Percentiles rank a stretch among this genome's conserved stretches.
These are phyloP conservation scores for Euphydryas editha DNA, from an alignment of 2,888 invertebrate genomes.

Conservation along the genomic window DNA sequence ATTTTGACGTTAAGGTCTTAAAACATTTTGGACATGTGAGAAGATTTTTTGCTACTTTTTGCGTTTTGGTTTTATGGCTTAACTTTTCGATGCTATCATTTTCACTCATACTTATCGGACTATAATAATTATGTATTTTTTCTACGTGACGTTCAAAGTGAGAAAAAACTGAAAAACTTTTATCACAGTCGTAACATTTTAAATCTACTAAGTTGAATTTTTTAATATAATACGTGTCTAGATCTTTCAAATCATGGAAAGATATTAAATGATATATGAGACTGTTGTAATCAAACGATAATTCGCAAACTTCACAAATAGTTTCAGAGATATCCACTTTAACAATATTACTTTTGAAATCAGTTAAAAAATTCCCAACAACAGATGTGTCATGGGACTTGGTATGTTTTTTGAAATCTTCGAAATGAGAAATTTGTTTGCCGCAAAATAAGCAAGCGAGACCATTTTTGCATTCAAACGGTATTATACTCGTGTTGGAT, in stretches of 20 bases:
- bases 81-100: not conserved
- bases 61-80: not conserved
- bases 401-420: conserved; percentile 47
- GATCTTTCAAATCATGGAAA: conserved; percentile 34
- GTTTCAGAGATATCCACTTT: conserved; percentile 49
- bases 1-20: conserved; percentile 37
- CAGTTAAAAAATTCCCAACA: conserved; percentile 28
- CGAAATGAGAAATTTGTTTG: conserved; percentile 38
- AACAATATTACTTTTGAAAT: conserved; percentile 30
- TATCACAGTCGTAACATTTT: conserved; percentile 45
- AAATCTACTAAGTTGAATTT: conserved; percentile 39
- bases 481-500: conserved; percentile 49
- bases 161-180: conserved; percentile 21
- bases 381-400: conserved; percentile 45
- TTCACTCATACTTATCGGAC: not conserved
- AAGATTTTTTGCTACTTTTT: conserved; percentile 16
- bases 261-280: conserved; percentile 43
- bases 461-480: conserved; percentile 49
- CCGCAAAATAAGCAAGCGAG: conserved; percentile 49
- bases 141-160: conserved; percentile 27
- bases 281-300: conserved; percentile 39
- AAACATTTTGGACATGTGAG: conserved; percentile 33
- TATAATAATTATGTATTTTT: conserved; percentile 3
- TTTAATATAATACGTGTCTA: conserved; percentile 15
- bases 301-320: conserved; percentile 46